A percentile compares a stretch with the other conserved stretches of the same genome.
phyloP scores from a whole-genome alignment of 2,888 invertebrate genomes.

The Oligia latruncula region DNA sequence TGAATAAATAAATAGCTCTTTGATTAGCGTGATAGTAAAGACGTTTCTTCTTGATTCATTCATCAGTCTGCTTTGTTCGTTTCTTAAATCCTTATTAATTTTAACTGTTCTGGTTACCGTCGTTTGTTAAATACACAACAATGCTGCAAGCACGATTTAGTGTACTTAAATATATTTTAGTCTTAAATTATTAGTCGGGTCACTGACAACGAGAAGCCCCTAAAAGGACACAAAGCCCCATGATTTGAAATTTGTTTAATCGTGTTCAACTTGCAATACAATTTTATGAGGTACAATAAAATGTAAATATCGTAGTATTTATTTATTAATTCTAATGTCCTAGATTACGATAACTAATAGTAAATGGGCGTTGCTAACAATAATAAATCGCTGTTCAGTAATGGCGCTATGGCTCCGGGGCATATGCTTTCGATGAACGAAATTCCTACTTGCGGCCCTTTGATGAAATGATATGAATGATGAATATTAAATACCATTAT shows the following conservation, averaged over 20 bases:
- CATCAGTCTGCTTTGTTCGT: too few species aligned
- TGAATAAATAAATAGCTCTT: not conserved
- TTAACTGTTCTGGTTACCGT: not conserved
- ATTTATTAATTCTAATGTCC: conserved; percentile 25
- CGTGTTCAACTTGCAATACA: conserved; percentile 22
- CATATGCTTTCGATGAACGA: conserved; percentile 4
- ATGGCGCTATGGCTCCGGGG: conserved; percentile 15
- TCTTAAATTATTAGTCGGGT: conserved; percentile 14
- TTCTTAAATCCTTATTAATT: not conserved
- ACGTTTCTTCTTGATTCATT: not conserved
- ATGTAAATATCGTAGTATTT: conserved; percentile 20
- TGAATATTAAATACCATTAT: conserved; percentile 1
- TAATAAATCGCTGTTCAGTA: conserved; percentile 40
- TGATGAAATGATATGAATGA: not conserved
- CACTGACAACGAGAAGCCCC: not conserved
- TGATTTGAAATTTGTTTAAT: conserved; percentile 20
- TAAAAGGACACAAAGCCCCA: conserved; percentile 30
- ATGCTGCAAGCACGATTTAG: not conserved
- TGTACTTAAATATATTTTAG: not conserved
- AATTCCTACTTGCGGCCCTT: conserved; percentile 16
- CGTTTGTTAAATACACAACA: not conserved
- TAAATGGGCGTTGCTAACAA: conserved; percentile 28
- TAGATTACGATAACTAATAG: conserved; percentile 29
- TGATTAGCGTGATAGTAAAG: not conserved
- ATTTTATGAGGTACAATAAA: conserved; percentile 40